Conservation (phyloP, 2,113 vertebrate genomes). For the Macaca fascicularis region T2T-MFA8v1.1 NC_088380.1:167014501-167015000, state of each 20-base stretch:
- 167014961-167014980: background rate
- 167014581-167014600: background rate
- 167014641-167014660: background rate
- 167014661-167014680: background rate
- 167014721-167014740: background rate
- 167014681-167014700: background rate
- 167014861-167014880: background rate
- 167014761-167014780: fast-evolving
- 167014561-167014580: background rate
- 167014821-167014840: background rate
- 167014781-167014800: too few relatives aligned
- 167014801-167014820: background rate
- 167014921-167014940: background rate
- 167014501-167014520: background rate
- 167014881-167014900: background rate
- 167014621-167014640: too few relatives aligned
- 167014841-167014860: background rate
- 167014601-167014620: background rate
- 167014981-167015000: background rate
- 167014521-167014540: background rate
- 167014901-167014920: background rate
- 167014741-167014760: background rate
- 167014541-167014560: fast-evolving
- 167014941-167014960: background rate
- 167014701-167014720: background rate